phyloP scores from a whole-genome alignment of 2,888 invertebrate genomes.

The Nipponacmea schrenckii region DNA sequence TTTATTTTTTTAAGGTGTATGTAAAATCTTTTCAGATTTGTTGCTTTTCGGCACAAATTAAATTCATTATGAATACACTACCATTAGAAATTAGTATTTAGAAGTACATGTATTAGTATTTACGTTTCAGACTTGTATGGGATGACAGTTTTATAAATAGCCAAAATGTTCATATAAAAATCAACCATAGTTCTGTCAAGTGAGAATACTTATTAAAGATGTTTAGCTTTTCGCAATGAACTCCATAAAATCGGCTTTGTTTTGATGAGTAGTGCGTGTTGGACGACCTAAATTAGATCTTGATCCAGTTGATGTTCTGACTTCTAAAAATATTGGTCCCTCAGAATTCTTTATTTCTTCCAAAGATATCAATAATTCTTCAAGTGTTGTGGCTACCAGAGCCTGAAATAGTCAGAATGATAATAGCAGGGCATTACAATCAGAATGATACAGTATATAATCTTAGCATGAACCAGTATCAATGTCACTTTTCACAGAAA shows the following conservation, averaged over 20 bases:
- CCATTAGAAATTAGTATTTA: no score
- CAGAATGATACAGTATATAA: background rate
- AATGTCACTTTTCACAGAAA: background rate
- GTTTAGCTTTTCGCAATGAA: slow-evolving; percentile 51
- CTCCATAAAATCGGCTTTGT: slow-evolving; percentile 69
- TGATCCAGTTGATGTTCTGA: slow-evolving; percentile 64
- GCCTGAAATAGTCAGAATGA: slow-evolving; percentile 38
- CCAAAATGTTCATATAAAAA: no score
- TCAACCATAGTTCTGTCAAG: no score
- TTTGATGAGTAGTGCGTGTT: slow-evolving; percentile 67
- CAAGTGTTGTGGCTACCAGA: slow-evolving; percentile 54
- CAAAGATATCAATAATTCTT: slow-evolving; percentile 60
- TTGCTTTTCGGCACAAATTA: no score
- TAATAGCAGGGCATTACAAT: background rate
- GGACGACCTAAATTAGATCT: slow-evolving; percentile 68
- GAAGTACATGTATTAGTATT: no score
- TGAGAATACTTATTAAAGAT: no score
- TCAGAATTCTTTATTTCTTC: slow-evolving; percentile 42
- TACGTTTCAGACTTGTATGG: no score
- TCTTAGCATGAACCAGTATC: background rate
- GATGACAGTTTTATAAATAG: no score
- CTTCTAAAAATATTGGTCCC: slow-evolving; percentile 67
- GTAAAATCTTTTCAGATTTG: no score
- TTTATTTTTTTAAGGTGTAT: no score
- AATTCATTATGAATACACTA: no score